Conservation (phyloP, 2,113 vertebrate species). For the Tringa solitaria region DNA sequence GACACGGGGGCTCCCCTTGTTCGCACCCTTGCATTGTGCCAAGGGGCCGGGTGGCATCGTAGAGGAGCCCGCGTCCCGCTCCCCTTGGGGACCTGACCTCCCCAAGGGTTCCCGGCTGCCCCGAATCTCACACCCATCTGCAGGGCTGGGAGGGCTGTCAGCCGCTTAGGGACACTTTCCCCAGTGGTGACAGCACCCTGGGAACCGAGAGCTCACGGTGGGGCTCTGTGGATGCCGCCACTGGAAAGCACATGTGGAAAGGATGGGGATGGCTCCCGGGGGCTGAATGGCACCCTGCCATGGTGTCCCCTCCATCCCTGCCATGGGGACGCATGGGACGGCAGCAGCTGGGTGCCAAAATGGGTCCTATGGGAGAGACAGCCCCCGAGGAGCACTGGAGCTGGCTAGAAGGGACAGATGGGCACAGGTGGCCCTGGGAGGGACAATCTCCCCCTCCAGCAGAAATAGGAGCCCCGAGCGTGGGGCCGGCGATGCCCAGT, state of each 20-base stretch:
- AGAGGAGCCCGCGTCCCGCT: not conserved
- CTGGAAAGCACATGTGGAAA: rapidly evolving
- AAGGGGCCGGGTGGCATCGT: not conserved
- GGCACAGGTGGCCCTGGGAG: constrained; percentile 43
- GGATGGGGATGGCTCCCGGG: rapidly evolving
- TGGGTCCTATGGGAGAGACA: not conserved
- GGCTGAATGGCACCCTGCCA: not conserved
- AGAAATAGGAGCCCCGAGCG: constrained; percentile 23
- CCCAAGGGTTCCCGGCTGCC: not conserved
- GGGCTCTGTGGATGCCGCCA: not conserved
- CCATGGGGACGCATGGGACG: rapidly evolving
- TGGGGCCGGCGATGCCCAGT: not conserved
- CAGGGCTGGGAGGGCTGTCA: not conserved
- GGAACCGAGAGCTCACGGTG: rapidly evolving
- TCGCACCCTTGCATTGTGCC: not conserved
- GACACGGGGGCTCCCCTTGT: constrained; percentile 8
- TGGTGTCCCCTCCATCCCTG: not conserved
- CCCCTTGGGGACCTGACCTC: not conserved
- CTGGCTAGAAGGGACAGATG: constrained; percentile 1
- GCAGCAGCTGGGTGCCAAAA: rapidly evolving
- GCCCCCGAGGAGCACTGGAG: not conserved
- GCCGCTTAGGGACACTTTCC: not conserved
- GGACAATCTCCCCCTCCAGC: not conserved
- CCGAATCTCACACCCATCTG: rapidly evolving
- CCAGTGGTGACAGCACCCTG: not conserved